Evolutionary conservation across 2,113 vertebrate genomes (phyloP).

Genomic region (Xiphophorus couchianus): DNA sequence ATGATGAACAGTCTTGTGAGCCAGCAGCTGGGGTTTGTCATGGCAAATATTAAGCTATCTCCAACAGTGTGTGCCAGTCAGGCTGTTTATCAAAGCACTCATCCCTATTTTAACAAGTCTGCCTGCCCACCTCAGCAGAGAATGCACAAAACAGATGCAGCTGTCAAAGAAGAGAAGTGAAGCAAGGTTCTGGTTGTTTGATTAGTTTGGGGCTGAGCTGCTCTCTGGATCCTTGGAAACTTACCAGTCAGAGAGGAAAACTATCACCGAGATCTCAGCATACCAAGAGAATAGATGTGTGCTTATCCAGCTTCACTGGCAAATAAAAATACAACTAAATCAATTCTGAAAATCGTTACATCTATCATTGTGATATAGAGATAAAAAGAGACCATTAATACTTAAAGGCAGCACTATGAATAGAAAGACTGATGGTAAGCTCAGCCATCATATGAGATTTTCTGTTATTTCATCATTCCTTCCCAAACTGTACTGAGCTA

Average conservation of each 20-base stretch:
- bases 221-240: constrained; percentile 34
- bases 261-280: constrained; percentile 5
- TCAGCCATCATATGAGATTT: constrained; percentile 16
- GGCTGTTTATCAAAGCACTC: constrained; percentile 68
- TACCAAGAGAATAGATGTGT: not conserved
- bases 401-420: not conserved
- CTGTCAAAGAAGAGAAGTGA: constrained; percentile 45
- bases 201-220: constrained; percentile 39
- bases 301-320: constrained; percentile 19
- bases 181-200: constrained; percentile 47
- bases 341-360: not conserved
- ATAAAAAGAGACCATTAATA: constrained; percentile 5
- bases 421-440: not conserved
- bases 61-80: constrained; percentile 45
- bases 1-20: constrained; percentile 36
- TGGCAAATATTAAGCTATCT: constrained; percentile 55
- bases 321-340: constrained; percentile 1
- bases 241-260: constrained; percentile 18
- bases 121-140: constrained; percentile 49
- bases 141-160: constrained; percentile 77
- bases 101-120: constrained; percentile 66
- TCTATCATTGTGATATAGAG: not conserved
- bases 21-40: constrained; percentile 39
- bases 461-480: constrained; percentile 33
- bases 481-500: not conserved